These are phyloP conservation scores for Dermochelys coriacea DNA, from an alignment of 2,797 vertebrate species.

Conservation along the genomic window DNA sequence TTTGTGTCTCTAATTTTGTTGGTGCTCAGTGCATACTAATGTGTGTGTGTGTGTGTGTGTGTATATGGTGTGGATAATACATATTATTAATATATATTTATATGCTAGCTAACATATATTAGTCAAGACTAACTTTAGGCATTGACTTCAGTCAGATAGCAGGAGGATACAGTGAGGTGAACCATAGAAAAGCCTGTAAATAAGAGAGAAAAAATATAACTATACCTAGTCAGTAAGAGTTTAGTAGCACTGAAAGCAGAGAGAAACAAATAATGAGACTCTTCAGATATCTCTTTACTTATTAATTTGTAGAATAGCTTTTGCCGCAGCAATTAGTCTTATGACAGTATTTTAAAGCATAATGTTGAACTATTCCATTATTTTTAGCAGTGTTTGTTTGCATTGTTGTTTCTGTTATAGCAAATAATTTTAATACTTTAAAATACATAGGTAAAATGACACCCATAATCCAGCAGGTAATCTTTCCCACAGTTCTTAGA, in stretches of 20 bases:
- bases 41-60: background rate
- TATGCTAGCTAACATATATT: background rate
- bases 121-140: background rate
- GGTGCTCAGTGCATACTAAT: background rate
- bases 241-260: background rate
- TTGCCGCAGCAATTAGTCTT: background rate
- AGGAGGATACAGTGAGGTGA: background rate
- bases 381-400: background rate
- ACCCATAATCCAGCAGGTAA: background rate
- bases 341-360: background rate
- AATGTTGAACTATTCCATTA: background rate
- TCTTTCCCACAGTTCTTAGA: background rate
- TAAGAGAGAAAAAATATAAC: background rate
- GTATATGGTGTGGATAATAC: background rate
- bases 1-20: background rate
- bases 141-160: background rate
- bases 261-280: background rate
- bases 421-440: background rate
- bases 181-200: background rate
- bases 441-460: background rate
- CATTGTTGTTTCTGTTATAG: background rate
- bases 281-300: background rate
- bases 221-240: background rate
- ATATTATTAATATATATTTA: background rate
- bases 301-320: background rate